Conservation (phyloP, 2,888 invertebrate genomes). For the Cephus runcator region DNA sequence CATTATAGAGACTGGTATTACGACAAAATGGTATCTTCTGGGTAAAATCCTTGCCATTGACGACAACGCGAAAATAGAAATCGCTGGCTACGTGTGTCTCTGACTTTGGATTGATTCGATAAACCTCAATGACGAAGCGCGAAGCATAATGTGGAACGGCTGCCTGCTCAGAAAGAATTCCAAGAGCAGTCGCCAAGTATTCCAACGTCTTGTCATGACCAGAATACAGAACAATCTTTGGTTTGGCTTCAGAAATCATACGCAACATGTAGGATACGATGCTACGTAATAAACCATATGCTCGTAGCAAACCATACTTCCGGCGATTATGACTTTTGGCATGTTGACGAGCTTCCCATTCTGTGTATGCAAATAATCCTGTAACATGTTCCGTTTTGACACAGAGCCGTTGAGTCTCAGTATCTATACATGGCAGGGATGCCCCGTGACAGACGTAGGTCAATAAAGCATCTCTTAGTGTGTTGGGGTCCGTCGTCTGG, state of each 20-base stretch:
- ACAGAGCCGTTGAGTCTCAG: slow-evolving; percentile 66
- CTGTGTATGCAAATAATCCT: slow-evolving; percentile 82
- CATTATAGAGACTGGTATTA: slow-evolving; percentile 68
- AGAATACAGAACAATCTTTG: slow-evolving; percentile 83
- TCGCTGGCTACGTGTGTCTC: slow-evolving; percentile 72
- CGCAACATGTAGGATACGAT: slow-evolving; percentile 84
- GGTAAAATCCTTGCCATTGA: slow-evolving; percentile 90
- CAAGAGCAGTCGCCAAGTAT: slow-evolving; percentile 83
- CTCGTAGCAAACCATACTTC: slow-evolving; percentile 72
- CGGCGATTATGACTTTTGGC: slow-evolving; percentile 70
- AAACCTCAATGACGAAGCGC: slow-evolving; percentile 88
- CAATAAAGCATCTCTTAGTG: slow-evolving; percentile 82
- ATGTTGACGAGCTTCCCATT: slow-evolving; percentile 80
- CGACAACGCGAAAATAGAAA: slow-evolving; percentile 84
- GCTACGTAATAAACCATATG: slow-evolving; percentile 86
- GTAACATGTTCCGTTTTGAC: slow-evolving; percentile 79
- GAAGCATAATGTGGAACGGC: slow-evolving; percentile 87
- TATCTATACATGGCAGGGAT: slow-evolving; percentile 78
- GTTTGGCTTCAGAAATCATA: slow-evolving; percentile 81
- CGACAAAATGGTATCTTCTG: slow-evolving; percentile 84
- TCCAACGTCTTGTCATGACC: slow-evolving; percentile 94
- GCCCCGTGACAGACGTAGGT: slow-evolving; percentile 89
- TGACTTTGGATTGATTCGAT: slow-evolving; percentile 74
- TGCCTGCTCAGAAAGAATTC: slow-evolving; percentile 71
- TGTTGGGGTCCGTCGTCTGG: slow-evolving; percentile 74